These are phyloP conservation scores for Symphodus melops DNA, from an alignment of 2,113 vertebrate genomes.

Conservation along the genomic window DNA sequence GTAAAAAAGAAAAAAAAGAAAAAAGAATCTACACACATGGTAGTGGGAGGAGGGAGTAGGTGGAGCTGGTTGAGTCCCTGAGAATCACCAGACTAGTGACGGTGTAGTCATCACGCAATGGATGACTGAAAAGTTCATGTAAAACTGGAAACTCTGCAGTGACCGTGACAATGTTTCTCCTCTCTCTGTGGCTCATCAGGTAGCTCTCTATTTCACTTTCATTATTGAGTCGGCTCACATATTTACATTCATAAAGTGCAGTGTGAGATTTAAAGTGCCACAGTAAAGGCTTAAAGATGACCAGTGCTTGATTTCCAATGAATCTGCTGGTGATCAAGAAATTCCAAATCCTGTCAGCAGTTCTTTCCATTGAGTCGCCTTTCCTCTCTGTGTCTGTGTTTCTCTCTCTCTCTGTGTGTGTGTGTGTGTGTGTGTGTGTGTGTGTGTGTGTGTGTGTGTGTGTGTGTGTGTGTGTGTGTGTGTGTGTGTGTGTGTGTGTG, in stretches of 20 bases:
- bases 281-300: conserved; percentile 12
- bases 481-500: no score
- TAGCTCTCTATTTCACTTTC: conserved; percentile 28
- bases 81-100: conserved; percentile 47
- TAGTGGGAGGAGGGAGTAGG: conserved; percentile 56
- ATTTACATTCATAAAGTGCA: not conserved
- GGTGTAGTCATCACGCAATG: conserved; percentile 32
- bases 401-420: no score
- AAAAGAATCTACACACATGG: conserved; percentile 52
- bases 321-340: conserved; percentile 46
- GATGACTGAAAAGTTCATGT: conserved; percentile 54
- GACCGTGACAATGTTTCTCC: conserved; percentile 4
- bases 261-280: not conserved
- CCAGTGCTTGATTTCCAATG: not conserved
- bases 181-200: not conserved
- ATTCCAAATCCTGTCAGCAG: conserved; percentile 57
- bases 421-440: no score
- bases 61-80: conserved; percentile 8
- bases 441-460: no score
- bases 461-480: no score
- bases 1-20: conserved; percentile 17
- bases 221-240: not conserved
- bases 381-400: conserved; percentile 45
- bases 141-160: conserved; percentile 43
- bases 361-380: conserved; percentile 64